phyloP scores from a whole-genome alignment of 2,797 vertebrate species.

The Scolopax rusticola region DNA sequence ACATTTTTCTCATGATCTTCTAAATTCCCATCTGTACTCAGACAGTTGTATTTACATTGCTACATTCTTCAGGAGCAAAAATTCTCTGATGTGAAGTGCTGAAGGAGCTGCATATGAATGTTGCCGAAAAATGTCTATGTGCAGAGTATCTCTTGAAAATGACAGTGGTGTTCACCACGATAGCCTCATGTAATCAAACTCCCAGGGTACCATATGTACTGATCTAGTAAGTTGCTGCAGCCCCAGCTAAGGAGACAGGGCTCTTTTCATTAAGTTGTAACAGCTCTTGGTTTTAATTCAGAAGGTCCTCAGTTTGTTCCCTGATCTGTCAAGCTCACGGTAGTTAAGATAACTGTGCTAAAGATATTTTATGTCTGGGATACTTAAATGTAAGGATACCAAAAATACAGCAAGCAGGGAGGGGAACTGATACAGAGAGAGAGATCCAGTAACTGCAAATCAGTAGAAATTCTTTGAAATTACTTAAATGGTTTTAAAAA shows the following conservation, averaged over 20 bases:
- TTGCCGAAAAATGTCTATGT: background rate
- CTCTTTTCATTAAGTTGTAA: background rate
- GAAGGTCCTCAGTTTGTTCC: background rate
- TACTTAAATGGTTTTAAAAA: background rate
- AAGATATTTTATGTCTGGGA: background rate
- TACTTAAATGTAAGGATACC: background rate
- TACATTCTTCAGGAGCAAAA: conserved; percentile 32
- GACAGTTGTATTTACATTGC: conserved; percentile 33
- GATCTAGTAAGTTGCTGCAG: background rate
- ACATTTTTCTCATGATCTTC: conserved; percentile 7
- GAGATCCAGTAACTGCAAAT: background rate
- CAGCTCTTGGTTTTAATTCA: conserved; percentile 3
- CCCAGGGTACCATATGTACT: background rate
- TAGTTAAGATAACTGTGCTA: background rate
- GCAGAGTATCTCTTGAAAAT: background rate
- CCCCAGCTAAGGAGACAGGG: background rate
- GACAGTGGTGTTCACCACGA: background rate
- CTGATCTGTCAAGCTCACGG: background rate
- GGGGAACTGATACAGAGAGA: background rate
- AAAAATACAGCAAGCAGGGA: background rate
- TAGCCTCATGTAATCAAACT: background rate
- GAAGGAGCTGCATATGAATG: background rate
- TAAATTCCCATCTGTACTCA: conserved; percentile 37
- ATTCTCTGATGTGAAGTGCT: background rate
- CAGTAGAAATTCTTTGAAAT: background rate